Base-by-base conservation (phyloP, 2,888 invertebrate species). In the Platycheirus rosarum region DNA sequence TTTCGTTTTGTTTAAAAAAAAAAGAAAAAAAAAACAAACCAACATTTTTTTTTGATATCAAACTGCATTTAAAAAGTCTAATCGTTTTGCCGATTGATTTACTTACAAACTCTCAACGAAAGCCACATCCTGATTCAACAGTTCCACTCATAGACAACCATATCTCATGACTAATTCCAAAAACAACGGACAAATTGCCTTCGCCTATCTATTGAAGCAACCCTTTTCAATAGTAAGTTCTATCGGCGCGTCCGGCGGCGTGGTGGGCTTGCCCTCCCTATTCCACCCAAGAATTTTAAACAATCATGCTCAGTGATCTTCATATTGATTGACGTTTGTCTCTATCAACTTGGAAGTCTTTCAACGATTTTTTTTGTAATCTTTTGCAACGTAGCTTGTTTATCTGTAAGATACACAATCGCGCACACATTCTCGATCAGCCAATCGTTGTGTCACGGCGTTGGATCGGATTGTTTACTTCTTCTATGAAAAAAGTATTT, bases 261-360 rank as follows among this genome's bases (percentile, higher is more conserved):
- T n/a, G n/a, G n/a, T n/a, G n/a, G n/a, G n/a, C n/a, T 68, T 63
- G 29, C 20, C 6, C 23, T 23, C 6, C 40, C 13, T 26, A 46
- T 62, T 53, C 60, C 60, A 60, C 69, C 75, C 69, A 75, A 70
- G 63, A 80, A 75, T 63, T 62, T 65, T 62, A 65, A 70, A 71
- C 76, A 76, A 69, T 75, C 70, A 46, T 65, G 75, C 16, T 75
- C 75, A 63, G 49, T 73, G 75, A 80, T 80, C 69, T 79, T 79
- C 37, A 63, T 49, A 69, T 57, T 75, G 79, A 75, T 75, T 80
- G 79, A 70, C 75, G 69, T 49, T 75, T 65, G 79, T 80, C 75
- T 75, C 65, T 65, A 63, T 60, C 55, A 60, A 44, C 57, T 66
- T 76, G 70, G 70, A 65, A 75, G 63, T 75, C 69, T 75, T 70